Evolutionary conservation across 1,140 invertebrate species (phyloP), one percentile per base, ranked within the genome.

Genomic region (Drosophila ananassae): DNA sequence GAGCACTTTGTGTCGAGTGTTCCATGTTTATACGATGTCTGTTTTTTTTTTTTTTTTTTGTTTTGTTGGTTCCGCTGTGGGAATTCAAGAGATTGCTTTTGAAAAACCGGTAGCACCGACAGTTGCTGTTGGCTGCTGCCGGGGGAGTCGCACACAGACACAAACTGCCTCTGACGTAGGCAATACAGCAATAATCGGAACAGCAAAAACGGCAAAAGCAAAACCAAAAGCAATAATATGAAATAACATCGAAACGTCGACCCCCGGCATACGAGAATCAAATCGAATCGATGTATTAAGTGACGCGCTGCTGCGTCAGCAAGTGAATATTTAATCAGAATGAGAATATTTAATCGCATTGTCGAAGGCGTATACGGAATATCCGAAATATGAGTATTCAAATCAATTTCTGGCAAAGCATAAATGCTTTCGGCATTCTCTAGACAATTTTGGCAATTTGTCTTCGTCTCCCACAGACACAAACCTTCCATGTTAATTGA

Each of bases 241-340:
- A 59, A 79, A 73, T 48, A 63, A 79, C 61, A 84, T 55, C 58
- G 68, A 79, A 72, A 48, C 48, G 51, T 67, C 50, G 57, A 59
- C 58, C 58, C 58, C 48, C 72, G 57, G 41, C 47, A 56, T 47
- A 46, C 48, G 46, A 48, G 58, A 67, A 73, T 72, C 44, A 71
- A 71, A 44, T 44, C 41, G 41, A 21, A 44, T 34, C 47, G 68
- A 39, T 85, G 77, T 77, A 69, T 77, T 64, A 58, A 84, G 77
- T 85, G 82, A 87, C 83, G 83, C 67, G 66, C 59, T 76, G 75
- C 82, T 89, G 72, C 83, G 82, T 89, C 82, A 87, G 82, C 83
- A 87, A 89, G 79, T 87, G 72, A 87, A 87, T 87, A 87, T 79
- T 87, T 82, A 89, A 89, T 82, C 83, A 72, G 51, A 63, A 89